These are phyloP conservation scores for Lophotriccus pileatus DNA, from an alignment of 2,797 vertebrate genomes.

Conservation along the genomic window DNA sequence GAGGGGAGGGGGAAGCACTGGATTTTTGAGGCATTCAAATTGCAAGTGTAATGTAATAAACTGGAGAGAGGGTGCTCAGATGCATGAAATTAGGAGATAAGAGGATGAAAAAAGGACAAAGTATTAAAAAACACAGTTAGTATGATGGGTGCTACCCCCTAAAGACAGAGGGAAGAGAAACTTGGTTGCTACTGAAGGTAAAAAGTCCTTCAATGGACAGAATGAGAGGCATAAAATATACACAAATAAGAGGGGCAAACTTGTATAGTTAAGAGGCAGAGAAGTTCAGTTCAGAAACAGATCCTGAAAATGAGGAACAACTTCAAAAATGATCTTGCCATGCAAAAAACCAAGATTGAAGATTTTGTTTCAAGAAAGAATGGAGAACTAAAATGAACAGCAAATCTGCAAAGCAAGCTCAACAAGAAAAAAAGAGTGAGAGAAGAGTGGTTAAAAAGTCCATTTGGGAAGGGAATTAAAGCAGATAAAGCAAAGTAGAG, in stretches of 20 bases:
- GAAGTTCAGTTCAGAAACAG: not conserved
- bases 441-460: not conserved
- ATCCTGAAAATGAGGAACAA: not conserved
- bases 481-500: not conserved
- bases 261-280: not conserved
- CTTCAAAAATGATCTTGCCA: not conserved
- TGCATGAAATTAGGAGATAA: not conserved
- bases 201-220: not conserved
- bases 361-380: not conserved
- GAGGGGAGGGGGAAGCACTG: not conserved
- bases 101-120: not conserved
- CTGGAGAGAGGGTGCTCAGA: not conserved
- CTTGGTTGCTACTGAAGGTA: not conserved
- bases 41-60: not conserved
- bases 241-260: not conserved
- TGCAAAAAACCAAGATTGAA: not conserved
- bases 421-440: not conserved
- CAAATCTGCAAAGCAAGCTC: not conserved
- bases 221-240: not conserved
- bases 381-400: not conserved
- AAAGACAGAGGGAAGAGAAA: not conserved
- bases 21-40: not conserved
- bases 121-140: not conserved
- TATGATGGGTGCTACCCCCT: not conserved
- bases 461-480: not conserved